Conservation (phyloP, 2,888 invertebrate species). For the Steinernema carpocapsae region DNA sequence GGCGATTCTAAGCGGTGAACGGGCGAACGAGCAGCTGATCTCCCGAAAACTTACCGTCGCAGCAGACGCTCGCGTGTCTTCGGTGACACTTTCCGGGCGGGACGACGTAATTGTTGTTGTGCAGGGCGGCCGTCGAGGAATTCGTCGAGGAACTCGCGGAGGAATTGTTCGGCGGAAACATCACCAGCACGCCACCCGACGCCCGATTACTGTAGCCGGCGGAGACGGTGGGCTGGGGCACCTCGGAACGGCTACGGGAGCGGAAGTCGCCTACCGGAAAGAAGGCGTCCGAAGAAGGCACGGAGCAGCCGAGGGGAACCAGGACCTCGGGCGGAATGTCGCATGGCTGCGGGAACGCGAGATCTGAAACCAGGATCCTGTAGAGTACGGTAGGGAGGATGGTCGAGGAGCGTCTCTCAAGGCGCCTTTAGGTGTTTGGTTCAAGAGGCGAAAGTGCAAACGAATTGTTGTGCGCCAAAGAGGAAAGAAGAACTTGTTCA, state of each 20-base stretch:
- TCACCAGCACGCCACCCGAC: conserved; percentile 19
- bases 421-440: not conserved
- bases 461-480: not conserved
- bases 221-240: not conserved
- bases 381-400: not conserved
- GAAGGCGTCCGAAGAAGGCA: conserved; percentile 9
- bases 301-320: conserved; percentile 3
- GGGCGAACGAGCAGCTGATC: not conserved
- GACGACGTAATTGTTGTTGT: conserved; percentile 24
- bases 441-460: not conserved
- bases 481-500: no score
- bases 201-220: not conserved
- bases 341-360: conserved; percentile 17
- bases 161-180: conserved; percentile 21
- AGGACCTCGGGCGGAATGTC: conserved; percentile 17
- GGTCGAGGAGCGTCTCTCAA: not conserved
- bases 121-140: conserved; percentile 2
- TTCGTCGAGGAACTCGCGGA: not conserved
- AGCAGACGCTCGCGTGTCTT: conserved; percentile 21
- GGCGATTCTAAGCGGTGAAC: not conserved
- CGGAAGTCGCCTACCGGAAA: conserved; percentile 9
- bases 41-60: conserved; percentile 21
- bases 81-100: conserved; percentile 5
- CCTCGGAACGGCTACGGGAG: conserved; percentile 14
- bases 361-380: conserved; percentile 1